These are phyloP conservation scores for Apis mellifera DNA, from an alignment of 1,140 invertebrate species.

Conservation along the genomic window Amel_HAv3.1 CM009934.2:2632001-2632500, in stretches of 20 bases:
- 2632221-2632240: not conserved
- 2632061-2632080: slow-evolving; percentile 44
- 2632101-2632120: slow-evolving; percentile 21
- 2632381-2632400: slow-evolving; percentile 33
- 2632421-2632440: not conserved
- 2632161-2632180: not conserved
- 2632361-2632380: slow-evolving; percentile 53
- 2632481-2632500: too few species aligned
- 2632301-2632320: slow-evolving; percentile 34
- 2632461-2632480: too few species aligned
- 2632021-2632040: not conserved
- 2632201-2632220: not conserved
- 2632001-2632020: not conserved
- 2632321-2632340: slow-evolving; percentile 2
- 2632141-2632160: not conserved
- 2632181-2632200: not conserved
- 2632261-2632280: slow-evolving; percentile 8
- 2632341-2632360: slow-evolving; percentile 27
- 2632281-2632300: slow-evolving; percentile 2
- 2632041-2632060: slow-evolving; percentile 45
- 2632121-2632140: not conserved
- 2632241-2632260: too few species aligned
- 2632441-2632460: not conserved
- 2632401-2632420: slow-evolving; percentile 33
- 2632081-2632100: slow-evolving; percentile 47